Evolutionary conservation across 2,113 vertebrate species (phyloP).

Genomic region (Chrysemys picta): DNA sequence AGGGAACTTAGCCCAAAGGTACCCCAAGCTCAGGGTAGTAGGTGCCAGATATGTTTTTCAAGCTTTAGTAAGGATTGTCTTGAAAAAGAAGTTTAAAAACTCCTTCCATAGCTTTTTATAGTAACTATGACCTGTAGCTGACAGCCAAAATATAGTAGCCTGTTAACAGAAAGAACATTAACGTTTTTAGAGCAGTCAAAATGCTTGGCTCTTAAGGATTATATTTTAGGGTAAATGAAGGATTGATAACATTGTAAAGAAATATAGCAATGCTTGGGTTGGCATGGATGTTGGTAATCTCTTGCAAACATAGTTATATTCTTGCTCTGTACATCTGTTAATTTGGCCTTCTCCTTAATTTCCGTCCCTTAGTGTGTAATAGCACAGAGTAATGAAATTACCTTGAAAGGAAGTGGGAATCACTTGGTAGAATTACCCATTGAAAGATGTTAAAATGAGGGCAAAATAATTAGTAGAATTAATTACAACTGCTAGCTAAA

Average conservation of each 20-base stretch:
- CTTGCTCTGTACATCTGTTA: neutral
- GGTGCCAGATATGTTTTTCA: neutral
- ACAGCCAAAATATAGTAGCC: neutral
- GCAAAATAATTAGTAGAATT: neutral
- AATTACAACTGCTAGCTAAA: constrained; percentile 30
- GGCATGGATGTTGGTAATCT: neutral
- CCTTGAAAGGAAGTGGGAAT: neutral
- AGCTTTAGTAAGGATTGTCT: neutral
- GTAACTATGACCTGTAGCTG: neutral
- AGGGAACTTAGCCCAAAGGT: neutral
- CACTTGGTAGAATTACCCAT: constrained; percentile 40
- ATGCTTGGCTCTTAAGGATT: accelerated
- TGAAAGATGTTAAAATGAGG: constrained; percentile 23
- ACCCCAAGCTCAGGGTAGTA: neutral
- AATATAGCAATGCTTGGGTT: neutral
- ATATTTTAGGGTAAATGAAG: neutral
- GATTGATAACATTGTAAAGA: neutral
- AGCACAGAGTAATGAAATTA: constrained; percentile 19
- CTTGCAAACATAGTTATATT: neutral
- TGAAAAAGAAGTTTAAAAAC: neutral
- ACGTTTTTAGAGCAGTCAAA: accelerated
- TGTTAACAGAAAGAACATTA: neutral
- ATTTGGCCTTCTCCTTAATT: neutral
- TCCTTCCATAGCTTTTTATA: neutral
- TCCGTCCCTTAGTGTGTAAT: neutral